Base-by-base conservation (phyloP, 2,113 vertebrate species). In the Pycnonotus jocosus region DNA sequence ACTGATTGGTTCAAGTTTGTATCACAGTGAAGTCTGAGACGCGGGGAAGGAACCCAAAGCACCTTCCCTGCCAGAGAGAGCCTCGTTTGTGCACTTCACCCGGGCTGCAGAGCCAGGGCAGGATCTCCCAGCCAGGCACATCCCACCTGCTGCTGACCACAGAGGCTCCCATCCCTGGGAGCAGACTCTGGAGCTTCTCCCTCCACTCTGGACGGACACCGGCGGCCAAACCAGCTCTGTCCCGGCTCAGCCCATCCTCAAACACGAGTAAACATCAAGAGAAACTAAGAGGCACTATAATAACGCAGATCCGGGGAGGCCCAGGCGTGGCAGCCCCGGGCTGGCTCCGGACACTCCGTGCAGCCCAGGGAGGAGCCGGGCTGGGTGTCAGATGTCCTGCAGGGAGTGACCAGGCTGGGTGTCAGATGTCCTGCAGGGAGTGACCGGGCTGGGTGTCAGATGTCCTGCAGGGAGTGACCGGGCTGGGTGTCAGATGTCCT, bases 21-120 rank as follows among this genome's bases (percentile, higher is more conserved):
- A 97, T 97, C 96, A 97, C 96, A 97, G 96, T 97, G 96, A 97
- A 96, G 93, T 96, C 96, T 96, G 93, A 96, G 88, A 86, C 58
- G 85, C 6, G 56, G 82, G 88, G 92, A 95, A 95, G 92, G 90
- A 92, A 70, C 51, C 60, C 90, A 44, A 30, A 89, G 71, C 87
- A 53, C 66, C 54, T 95, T 85, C 84, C 93, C 87, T 47, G 95
- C 47, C 71, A n/a, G 70, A 61, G 45, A 30, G 74, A 92, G 81
- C 89, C 89, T 84, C 5, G 1, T 57, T 6, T 5, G 38, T 54
- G 83, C 1, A 0, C 28, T 66, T 73, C 0, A 1, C 80, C 66
- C 10, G 5, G 47, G 68, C 57, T 25, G 71, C 35, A n/a, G 69
- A 57, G 88, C 30, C 51, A 68, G 87, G 17, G 16, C 38, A 51